Evolutionary conservation across 2,888 invertebrate genomes (phyloP).

Genomic region (Sabatieria punctata): DNA sequence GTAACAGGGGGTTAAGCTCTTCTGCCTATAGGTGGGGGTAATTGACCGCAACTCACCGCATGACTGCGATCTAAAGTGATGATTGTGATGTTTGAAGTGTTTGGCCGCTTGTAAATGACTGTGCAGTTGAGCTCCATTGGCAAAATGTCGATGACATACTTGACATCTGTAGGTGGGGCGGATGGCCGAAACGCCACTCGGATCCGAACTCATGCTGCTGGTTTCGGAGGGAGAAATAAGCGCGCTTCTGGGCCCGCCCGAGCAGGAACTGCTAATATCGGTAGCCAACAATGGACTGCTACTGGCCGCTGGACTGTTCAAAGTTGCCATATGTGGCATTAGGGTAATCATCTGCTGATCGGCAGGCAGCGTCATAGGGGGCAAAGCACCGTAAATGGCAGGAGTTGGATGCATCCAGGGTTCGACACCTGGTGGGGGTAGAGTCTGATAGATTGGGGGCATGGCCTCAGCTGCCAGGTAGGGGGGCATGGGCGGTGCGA

Average conservation of each 20-base stretch:
- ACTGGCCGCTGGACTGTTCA: too few relatives aligned
- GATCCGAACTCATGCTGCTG: slow-evolving; percentile 1
- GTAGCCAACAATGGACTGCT: slow-evolving; percentile 1
- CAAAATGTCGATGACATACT: slow-evolving; percentile 3
- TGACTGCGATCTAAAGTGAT: too few relatives aligned
- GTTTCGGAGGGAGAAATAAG: slow-evolving; percentile 8
- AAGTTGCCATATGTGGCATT: not conserved
- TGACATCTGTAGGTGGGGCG: not conserved
- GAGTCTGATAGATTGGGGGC: not conserved
- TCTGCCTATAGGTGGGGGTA: too few relatives aligned
- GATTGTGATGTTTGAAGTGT: slow-evolving; percentile 4
- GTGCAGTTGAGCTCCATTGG: slow-evolving; percentile 5
- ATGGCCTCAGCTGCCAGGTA: not conserved
- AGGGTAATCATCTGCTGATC: not conserved
- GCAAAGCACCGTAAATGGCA: not conserved
- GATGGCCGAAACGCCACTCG: not conserved
- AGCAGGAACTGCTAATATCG: not conserved
- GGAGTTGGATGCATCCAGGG: not conserved
- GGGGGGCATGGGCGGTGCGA: too few relatives aligned
- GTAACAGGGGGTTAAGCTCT: too few relatives aligned
- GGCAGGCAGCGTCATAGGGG: not conserved
- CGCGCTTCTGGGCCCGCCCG: slow-evolving; percentile 2
- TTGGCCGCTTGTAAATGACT: slow-evolving; percentile 3
- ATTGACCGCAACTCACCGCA: too few relatives aligned
- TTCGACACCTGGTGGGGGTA: not conserved